A percentile compares a stretch with the other conserved stretches of the same genome.
Evolutionary conservation across 2,797 vertebrate genomes (phyloP).

Genomic region (Melanogrammus aeglefinus): DNA sequence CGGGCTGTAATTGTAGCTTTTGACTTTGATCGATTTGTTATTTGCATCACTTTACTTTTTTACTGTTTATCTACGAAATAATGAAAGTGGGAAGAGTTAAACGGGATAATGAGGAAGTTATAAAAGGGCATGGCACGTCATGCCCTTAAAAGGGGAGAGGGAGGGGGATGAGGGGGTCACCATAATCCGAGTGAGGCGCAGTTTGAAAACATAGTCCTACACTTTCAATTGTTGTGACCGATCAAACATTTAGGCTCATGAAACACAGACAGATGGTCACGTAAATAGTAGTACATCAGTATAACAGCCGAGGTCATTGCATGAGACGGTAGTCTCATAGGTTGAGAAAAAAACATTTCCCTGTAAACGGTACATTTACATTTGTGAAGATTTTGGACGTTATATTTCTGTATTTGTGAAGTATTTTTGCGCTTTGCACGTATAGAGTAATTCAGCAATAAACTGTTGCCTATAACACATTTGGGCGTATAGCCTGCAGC

Average conservation of each 20-base stretch:
- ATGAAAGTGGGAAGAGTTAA: too few relatives aligned
- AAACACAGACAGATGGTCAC: conserved; percentile 18
- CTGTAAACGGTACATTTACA: neutral
- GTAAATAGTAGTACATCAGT: neutral
- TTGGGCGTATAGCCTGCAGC: neutral
- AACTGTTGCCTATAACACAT: neutral
- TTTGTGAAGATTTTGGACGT: neutral
- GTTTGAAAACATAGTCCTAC: conserved; percentile 46
- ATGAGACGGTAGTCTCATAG: neutral
- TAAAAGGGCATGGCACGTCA: neutral
- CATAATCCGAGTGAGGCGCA: conserved; percentile 49
- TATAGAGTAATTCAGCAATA: neutral
- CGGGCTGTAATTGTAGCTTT: neutral
- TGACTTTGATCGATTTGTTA: neutral
- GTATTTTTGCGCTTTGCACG: neutral
- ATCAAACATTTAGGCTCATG: conserved; percentile 53
- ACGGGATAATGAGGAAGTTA: neutral
- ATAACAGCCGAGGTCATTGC: neutral
- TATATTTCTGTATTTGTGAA: neutral
- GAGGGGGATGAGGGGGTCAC: neutral
- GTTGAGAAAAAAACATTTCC: neutral
- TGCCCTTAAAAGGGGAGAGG: neutral
- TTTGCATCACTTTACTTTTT: neutral
- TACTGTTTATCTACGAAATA: neutral
- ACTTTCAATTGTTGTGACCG: conserved; percentile 12